These are phyloP conservation scores for Pseudococcus longispinus DNA, from an alignment of 2,888 invertebrate genomes.

Conservation along the genomic window DNA sequence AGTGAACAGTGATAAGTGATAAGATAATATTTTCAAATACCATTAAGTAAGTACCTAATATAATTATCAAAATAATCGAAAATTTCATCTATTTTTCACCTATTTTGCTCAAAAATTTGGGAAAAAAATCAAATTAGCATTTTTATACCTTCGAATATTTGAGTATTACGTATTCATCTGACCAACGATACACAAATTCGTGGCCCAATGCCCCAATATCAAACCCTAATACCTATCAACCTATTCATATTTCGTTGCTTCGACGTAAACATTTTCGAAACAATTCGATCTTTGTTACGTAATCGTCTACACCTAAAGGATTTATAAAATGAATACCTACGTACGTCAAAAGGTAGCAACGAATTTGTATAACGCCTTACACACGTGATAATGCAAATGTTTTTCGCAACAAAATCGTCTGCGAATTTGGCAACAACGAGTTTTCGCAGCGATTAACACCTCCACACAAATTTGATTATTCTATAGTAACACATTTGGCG, in stretches of 20 bases:
- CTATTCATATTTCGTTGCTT: background rate
- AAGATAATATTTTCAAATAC: constrained; percentile 22
- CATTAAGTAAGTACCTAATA: background rate
- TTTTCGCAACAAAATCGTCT: constrained; percentile 1
- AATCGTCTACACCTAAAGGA: background rate
- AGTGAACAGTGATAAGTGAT: constrained; percentile 43
- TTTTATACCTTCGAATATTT: no score
- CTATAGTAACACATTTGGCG: background rate
- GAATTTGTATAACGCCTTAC: background rate
- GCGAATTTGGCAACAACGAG: constrained; percentile 6
- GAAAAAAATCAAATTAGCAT: no score
- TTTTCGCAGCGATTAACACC: constrained; percentile 12
- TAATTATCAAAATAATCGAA: background rate
- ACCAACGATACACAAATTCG: no score
- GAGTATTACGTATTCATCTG: no score
- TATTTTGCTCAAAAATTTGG: no score
- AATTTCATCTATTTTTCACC: no score
- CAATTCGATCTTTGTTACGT: background rate
- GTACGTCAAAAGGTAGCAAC: background rate
- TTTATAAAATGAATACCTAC: background rate
- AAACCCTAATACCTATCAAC: background rate
- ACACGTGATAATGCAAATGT: constrained; percentile 7
- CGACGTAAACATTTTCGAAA: background rate
- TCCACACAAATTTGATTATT: background rate
- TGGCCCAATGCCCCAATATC: background rate